phyloP scores from a whole-genome alignment of 2,888 invertebrate genomes.

The Druceiella hillmani region DNA sequence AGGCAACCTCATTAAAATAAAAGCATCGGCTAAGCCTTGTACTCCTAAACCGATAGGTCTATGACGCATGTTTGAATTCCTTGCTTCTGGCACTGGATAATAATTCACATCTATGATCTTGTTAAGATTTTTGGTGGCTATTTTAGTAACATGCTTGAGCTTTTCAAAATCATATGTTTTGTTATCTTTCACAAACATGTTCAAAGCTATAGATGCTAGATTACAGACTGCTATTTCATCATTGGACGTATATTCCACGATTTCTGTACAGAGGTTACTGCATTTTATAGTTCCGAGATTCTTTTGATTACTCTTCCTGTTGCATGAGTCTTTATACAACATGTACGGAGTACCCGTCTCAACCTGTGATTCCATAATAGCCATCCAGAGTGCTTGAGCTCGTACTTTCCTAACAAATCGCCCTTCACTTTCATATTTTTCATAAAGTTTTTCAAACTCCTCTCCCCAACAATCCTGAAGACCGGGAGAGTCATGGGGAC shows the following conservation, averaged over 20 bases:
- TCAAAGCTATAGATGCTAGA: slow-evolving; percentile 93
- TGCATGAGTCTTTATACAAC: slow-evolving; percentile 95
- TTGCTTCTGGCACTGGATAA: slow-evolving; percentile 90
- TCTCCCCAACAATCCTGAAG: slow-evolving; percentile 92
- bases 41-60: slow-evolving; percentile 90
- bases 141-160: slow-evolving; percentile 82
- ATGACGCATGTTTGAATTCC: slow-evolving; percentile 79
- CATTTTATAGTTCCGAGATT: slow-evolving; percentile 98
- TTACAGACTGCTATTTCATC: slow-evolving; percentile 98
- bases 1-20: slow-evolving; percentile 87
- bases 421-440: slow-evolving; percentile 78
- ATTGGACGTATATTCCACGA: slow-evolving; percentile 86
- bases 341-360: slow-evolving; percentile 99
- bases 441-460: slow-evolving; percentile 86
- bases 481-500: slow-evolving; percentile 89
- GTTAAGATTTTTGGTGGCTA: slow-evolving; percentile 86
- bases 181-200: slow-evolving; percentile 82
- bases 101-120: slow-evolving; percentile 95
- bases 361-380: slow-evolving; percentile 90
- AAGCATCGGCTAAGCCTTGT: slow-evolving; percentile 96
- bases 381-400: slow-evolving; percentile 90
- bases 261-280: slow-evolving; percentile 97
- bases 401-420: slow-evolving; percentile 61
- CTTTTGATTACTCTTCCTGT: slow-evolving; percentile 95
- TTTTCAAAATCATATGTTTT: slow-evolving; percentile 83